Evolutionary conservation across 2,113 vertebrate species (phyloP).

Genomic region (Pogonocichla stellata): DNA sequence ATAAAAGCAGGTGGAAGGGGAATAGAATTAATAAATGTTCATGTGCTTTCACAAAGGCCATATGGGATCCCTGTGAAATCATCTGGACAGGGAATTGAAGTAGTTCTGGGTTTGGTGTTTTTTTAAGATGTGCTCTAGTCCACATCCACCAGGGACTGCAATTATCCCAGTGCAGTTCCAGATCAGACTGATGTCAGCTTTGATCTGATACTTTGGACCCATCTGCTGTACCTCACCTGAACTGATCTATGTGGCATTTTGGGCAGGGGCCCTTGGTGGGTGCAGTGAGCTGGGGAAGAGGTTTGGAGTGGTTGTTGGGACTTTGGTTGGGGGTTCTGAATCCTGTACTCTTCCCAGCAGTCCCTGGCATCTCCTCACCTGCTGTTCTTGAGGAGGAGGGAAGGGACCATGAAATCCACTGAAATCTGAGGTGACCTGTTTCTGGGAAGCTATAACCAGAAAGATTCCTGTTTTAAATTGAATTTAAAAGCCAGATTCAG

Average conservation of each 20-base stretch:
- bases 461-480: background rate
- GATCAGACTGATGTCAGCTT: background rate
- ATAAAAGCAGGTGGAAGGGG: background rate
- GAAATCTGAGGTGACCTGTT: background rate
- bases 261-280: background rate
- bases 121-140: background rate
- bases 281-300: background rate
- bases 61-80: background rate
- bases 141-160: background rate
- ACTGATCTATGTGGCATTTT: accelerated
- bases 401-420: background rate
- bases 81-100: background rate
- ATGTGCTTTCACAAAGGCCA: background rate
- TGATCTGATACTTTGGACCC: background rate
- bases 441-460: background rate
- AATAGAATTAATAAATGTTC: background rate
- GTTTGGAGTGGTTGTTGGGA: background rate
- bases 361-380: background rate
- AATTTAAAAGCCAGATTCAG: background rate
- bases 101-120: background rate
- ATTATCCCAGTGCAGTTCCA: background rate
- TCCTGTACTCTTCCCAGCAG: background rate
- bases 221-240: accelerated
- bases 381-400: background rate
- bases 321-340: background rate